Evolutionary conservation across 2,888 invertebrate species (phyloP), one percentile per base, ranked within the genome.

Genomic region (Cryptops parisi): DNA sequence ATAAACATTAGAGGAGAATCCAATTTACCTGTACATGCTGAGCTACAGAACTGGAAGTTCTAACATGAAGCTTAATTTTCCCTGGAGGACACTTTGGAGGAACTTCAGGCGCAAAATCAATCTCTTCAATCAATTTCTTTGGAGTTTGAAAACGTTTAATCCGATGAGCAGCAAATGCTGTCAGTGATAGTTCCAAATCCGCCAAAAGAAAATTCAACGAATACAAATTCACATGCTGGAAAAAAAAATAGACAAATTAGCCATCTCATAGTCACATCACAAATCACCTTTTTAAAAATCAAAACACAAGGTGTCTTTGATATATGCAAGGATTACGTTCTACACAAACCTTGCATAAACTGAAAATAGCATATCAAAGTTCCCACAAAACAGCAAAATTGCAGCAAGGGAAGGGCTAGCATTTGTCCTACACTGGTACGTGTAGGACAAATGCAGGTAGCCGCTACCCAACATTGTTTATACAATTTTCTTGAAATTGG

Each of bases 121-220:
- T 77, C 66, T 82, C 78, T 64, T 82, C 80, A 56, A 86, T 82
- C 15, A 82, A 71, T 68, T 74, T 76, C 61, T 78, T 70, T 40
- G 83, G 78, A 12, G 84, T 80, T 64, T 82, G 80, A 58, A 84
- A 77, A 63, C 81, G 78, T 53, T 79, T 78, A 53, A 84, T 78
- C 64, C 89, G 78, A 69, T 89, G 87, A 51, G 84, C 86, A 60
- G 80, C 82, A 72, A 88, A 90, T 21, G 90, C 89, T 54, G 82
- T 81, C 58, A 84, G 70, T 60, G 77, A 74, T 44, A 74, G 70
- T 67, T 81, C 82, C 68, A 82, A 72, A 67, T 85, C 75, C 47
- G 80, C 68, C 46, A 84, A 64, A 51, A 77, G 65, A 40, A 84
- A 69, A 69, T 83, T 83, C 55, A 83, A 64, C 9, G 76, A 75